A percentile compares a stretch with the other conserved stretches of the same genome.
These are phyloP conservation scores for Scleropages formosus DNA, from an alignment of 2,797 vertebrate genomes.

Conservation along the genomic window DNA sequence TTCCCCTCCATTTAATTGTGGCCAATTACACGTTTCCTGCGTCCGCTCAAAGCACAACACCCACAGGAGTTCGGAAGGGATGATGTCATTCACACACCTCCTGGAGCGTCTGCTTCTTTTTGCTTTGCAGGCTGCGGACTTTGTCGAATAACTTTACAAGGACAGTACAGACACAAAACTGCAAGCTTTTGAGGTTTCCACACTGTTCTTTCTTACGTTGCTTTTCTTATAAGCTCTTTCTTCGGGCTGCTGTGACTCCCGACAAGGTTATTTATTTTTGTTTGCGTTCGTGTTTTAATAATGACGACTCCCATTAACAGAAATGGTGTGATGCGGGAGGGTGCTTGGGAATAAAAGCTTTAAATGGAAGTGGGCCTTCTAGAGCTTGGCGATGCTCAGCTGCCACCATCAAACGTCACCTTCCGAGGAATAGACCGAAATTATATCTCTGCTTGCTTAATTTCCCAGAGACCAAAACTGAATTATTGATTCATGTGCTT, in stretches of 20 bases:
- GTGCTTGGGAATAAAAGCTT: neutral
- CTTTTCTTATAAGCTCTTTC: neutral
- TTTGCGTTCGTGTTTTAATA: neutral
- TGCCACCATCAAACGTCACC: neutral
- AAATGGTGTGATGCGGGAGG: neutral
- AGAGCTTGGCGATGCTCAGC: neutral
- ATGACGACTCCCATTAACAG: neutral
- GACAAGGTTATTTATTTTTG: neutral
- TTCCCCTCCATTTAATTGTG: neutral
- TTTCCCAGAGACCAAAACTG: conserved; percentile 1
- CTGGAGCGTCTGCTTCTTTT: neutral
- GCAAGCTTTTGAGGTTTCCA: neutral
- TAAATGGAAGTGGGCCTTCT: neutral
- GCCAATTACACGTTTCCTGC: no score
- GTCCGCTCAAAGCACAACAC: no score
- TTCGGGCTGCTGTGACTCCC: neutral
- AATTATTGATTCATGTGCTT: conserved; percentile 15
- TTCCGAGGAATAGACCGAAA: neutral
- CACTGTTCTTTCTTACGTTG: neutral
- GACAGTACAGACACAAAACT: neutral
- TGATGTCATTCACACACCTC: no score
- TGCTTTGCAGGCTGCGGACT: no score
- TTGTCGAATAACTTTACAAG: no score
- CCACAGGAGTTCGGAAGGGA: no score
- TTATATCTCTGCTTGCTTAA: neutral